Conservation (phyloP, 2,797 vertebrate genomes). For the Sebastes alutus region DNA sequence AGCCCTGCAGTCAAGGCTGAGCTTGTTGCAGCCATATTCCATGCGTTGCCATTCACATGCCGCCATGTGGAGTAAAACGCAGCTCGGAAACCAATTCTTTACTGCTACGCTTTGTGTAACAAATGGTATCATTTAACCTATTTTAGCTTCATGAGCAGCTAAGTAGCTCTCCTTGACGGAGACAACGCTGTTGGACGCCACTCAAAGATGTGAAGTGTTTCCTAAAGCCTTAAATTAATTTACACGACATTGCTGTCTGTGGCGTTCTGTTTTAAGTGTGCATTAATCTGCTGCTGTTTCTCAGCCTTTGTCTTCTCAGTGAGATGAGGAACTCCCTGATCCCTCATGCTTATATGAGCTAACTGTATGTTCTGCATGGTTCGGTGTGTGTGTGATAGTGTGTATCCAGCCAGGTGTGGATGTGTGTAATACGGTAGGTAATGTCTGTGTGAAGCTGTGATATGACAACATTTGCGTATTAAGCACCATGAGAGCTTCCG, state of each 20-base stretch:
- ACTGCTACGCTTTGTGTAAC: slow-evolving; percentile 18
- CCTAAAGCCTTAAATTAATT: slow-evolving; percentile 21
- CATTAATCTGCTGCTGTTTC: background rate
- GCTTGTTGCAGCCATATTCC: slow-evolving; percentile 35
- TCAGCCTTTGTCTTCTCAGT: background rate
- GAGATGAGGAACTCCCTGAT: slow-evolving; percentile 15
- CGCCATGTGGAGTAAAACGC: slow-evolving; percentile 15
- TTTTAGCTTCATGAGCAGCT: slow-evolving; percentile 41
- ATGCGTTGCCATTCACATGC: slow-evolving; percentile 25
- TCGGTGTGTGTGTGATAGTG: background rate
- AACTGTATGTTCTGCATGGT: slow-evolving; percentile 6
- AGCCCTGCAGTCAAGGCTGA: slow-evolving; percentile 49
- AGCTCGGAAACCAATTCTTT: slow-evolving; percentile 21
- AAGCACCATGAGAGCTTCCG: background rate
- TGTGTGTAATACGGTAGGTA: background rate
- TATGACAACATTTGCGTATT: background rate
- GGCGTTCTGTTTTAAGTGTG: background rate
- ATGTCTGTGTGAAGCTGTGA: background rate
- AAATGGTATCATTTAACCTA: slow-evolving; percentile 40
- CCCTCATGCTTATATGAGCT: background rate
- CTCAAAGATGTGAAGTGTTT: slow-evolving; percentile 23
- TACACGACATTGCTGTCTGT: background rate
- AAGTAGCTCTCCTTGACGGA: slow-evolving; percentile 6
- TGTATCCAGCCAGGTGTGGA: background rate
- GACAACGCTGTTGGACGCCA: background rate